A percentile compares a stretch with the other conserved stretches of the same genome.
Conservation (phyloP, 2,113 vertebrate genomes). For the Hyperoodon ampullatus region DNA sequence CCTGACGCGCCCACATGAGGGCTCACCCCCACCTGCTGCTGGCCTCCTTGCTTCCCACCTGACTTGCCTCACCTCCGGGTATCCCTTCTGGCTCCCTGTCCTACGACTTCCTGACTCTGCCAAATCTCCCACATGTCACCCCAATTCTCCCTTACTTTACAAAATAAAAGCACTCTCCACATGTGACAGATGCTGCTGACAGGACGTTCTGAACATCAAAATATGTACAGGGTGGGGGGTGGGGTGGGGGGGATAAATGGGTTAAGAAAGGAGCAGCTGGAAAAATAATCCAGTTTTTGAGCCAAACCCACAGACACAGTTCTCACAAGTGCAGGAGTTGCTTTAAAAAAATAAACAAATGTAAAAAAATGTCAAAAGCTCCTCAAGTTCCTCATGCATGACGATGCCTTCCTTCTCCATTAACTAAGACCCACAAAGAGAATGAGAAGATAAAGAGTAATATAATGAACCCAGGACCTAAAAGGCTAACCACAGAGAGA, state of each 20-base stretch:
- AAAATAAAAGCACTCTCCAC: not conserved
- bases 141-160: not conserved
- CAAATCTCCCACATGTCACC: not conserved
- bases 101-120: not conserved
- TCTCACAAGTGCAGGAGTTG: slow-evolving; percentile 55
- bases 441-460: not conserved
- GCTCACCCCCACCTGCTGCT: too few species aligned
- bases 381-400: not conserved
- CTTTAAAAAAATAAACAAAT: not conserved
- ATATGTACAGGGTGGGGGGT: not conserved
- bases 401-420: not conserved
- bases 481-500: not conserved
- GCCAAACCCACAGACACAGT: slow-evolving; percentile 74
- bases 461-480: fast-evolving
- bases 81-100: not conserved
- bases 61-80: not conserved
- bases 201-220: not conserved
- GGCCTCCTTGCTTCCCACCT: not conserved
- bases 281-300: not conserved
- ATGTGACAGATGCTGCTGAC: not conserved
- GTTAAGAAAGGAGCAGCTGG: not conserved
- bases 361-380: not conserved
- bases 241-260: not conserved
- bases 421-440: not conserved
- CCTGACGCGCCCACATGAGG: not conserved